Conservation (phyloP, 2,113 vertebrate species). For the Xiphorhynchus elegans region DNA sequence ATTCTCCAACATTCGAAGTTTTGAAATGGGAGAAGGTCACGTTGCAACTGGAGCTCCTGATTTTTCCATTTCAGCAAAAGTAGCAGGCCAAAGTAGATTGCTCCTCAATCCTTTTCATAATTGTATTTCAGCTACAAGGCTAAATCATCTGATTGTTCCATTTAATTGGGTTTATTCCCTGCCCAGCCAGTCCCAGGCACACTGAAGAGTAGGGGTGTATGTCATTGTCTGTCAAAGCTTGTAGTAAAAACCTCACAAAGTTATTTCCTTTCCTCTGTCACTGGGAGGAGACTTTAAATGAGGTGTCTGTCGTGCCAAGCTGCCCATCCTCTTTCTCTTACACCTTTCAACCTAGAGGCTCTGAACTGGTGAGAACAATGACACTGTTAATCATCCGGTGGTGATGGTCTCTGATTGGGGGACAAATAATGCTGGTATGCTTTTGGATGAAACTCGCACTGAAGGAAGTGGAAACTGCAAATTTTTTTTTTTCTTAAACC, state of each 20-base stretch:
- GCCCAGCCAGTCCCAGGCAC: too few relatives aligned
- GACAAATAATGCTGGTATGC: neutral
- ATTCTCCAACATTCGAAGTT: neutral
- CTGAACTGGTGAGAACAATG: neutral
- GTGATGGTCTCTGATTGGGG: rapidly evolving
- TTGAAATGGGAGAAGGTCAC: neutral
- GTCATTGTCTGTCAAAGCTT: neutral
- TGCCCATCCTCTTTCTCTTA: neutral
- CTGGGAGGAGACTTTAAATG: neutral
- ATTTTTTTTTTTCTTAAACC: neutral
- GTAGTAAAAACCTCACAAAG: neutral
- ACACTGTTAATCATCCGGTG: rapidly evolving
- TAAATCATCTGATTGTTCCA: neutral
- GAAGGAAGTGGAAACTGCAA: neutral
- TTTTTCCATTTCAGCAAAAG: neutral
- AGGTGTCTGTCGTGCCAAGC: neutral
- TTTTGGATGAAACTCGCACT: neutral
- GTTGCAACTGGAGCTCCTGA: neutral
- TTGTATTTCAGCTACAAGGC: neutral
- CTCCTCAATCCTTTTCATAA: neutral
- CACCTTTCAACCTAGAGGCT: neutral
- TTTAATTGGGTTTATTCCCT: neutral
- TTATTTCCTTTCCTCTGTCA: neutral
- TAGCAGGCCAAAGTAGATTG: neutral
- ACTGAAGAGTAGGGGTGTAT: neutral